Conservation (phyloP, 2,113 vertebrate species). For the Rhineura floridana region DNA sequence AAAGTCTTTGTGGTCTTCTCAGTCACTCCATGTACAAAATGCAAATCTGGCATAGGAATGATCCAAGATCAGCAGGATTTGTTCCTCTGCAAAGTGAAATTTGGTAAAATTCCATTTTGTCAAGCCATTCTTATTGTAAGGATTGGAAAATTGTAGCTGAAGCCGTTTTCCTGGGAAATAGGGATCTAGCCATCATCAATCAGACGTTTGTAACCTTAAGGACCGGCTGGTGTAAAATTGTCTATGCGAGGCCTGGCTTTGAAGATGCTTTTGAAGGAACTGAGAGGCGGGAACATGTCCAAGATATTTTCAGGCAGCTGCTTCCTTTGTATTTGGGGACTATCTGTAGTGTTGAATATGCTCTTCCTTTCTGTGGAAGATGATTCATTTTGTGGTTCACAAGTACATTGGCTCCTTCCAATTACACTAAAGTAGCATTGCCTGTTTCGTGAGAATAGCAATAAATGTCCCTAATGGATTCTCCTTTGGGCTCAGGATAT, state of each 20-base stretch:
- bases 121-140: slow-evolving; percentile 37
- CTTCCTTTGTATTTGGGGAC: not conserved
- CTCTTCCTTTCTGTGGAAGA: not conserved
- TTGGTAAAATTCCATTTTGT: slow-evolving; percentile 43
- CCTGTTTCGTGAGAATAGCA: not conserved
- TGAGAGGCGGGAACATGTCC: not conserved
- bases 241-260: not conserved
- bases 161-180: not conserved
- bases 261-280: not conserved
- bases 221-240: not conserved
- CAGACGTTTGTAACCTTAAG: not conserved
- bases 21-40: not conserved
- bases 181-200: not conserved
- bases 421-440: not conserved
- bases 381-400: not conserved
- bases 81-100: slow-evolving; percentile 29
- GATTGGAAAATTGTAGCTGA: slow-evolving; percentile 46
- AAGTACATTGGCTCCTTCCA: not conserved
- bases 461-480: not conserved
- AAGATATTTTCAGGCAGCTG: not conserved
- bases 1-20: not conserved
- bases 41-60: not conserved
- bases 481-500: accelerated
- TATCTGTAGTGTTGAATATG: accelerated
- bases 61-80: not conserved